Evolutionary conservation across 1,140 invertebrate genomes (phyloP), one percentile per base, ranked within the genome.

Genomic region (Chironomus striatipennis): DNA sequence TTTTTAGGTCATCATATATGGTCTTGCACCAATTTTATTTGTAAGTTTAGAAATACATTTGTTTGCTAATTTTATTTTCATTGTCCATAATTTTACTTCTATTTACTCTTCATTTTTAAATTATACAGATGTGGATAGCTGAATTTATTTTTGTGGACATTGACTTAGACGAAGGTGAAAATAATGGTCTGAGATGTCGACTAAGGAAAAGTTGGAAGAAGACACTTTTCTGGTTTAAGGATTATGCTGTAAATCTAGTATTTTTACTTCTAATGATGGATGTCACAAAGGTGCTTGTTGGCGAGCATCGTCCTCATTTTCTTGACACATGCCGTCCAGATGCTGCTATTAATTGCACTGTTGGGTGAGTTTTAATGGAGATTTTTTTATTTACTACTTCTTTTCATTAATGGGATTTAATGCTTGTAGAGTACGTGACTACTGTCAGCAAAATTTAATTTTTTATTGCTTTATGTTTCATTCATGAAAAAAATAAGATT

Each of bases 221-320:
- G 18, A 21, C 18, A 18, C 65, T 70, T 20, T 0, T 20, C 3
- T 70, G 65, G 65, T 70, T 70, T 20, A 70, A 70, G 18, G n/a
- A 17, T 18, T 70, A 70, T 20, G 65, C 15, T 70, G 20, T 70
- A 70, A 70, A 70, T 70, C 17, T 74, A 7, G 43, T 64, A 7
- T 74, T 74, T 12, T 10, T 64, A 10, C 17, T 74, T 20, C 43
- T 74, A 9, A n/a, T 74, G 2, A 74, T 64, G 73, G 73, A 74
- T 57, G 43, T 57, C 18, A 74, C 73, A 15, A 74, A 74, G 43
- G 21, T 74, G 15, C 20, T 74, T 8, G 21, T 57, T 10, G 73
- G 73, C 15, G 73, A 57, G 17, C 73, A 20, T 74, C 73, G 73
- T n/a, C 73, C 73, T 57, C 73, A 74, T 17, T 74, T 74, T 17